phyloP scores from a whole-genome alignment of 2,888 invertebrate species.

The Latrodectus elegans region DNA sequence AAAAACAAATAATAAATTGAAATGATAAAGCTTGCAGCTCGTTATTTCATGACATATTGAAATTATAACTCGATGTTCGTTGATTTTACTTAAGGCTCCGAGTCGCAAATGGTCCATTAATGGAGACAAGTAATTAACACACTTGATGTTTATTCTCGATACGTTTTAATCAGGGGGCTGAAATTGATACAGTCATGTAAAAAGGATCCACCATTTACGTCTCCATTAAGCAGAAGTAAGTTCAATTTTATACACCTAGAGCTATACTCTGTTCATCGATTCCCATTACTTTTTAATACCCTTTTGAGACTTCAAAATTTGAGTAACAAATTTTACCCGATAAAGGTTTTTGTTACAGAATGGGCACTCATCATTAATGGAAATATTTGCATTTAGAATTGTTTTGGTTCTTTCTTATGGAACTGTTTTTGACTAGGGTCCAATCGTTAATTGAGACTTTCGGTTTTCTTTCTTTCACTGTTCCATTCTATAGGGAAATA shows the following conservation, averaged over 20 bases:
- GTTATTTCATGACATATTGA: slow-evolving; percentile 55
- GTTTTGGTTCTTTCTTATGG: slow-evolving; percentile 10
- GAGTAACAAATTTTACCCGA: background rate
- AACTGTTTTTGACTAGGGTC: slow-evolving; percentile 21
- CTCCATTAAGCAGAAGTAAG: background rate
- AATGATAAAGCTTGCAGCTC: slow-evolving; percentile 32
- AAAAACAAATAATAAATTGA: slow-evolving; percentile 44
- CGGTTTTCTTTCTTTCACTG: background rate
- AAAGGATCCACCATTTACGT: slow-evolving; percentile 17
- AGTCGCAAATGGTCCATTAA: slow-evolving; percentile 50
- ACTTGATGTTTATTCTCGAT: slow-evolving; percentile 45
- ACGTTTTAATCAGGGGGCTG: slow-evolving; percentile 49
- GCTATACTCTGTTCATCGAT: slow-evolving; percentile 6
- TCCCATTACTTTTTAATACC: background rate
- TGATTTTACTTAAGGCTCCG: slow-evolving; percentile 43
- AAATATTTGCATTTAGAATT: background rate
- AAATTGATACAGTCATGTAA: slow-evolving; percentile 13
- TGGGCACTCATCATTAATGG: background rate
- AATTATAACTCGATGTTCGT: slow-evolving; percentile 47
- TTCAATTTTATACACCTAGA: background rate
- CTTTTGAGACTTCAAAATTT: background rate
- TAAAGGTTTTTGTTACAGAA: background rate
- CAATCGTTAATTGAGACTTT: slow-evolving; percentile 34
- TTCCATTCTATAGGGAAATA: slow-evolving; percentile 16
- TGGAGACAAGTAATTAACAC: slow-evolving; percentile 54